Evolutionary conservation across 2,888 invertebrate species (phyloP).

Genomic region (Nomada hirtipes): DNA sequence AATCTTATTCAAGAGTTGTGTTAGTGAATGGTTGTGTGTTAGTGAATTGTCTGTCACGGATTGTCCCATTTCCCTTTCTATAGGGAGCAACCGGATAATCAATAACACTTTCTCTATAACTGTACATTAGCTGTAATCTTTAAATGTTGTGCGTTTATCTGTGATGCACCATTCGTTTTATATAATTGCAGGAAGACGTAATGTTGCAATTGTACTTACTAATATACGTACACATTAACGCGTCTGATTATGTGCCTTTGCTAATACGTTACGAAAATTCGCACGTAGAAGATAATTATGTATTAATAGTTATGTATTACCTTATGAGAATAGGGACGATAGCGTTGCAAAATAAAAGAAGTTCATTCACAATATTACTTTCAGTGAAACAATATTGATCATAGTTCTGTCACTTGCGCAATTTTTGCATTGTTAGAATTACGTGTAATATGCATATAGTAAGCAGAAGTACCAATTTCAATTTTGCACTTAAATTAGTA

Average conservation of each 20-base stretch:
- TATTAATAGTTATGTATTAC: background rate
- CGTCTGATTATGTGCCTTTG: background rate
- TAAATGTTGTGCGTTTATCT: too few relatives aligned
- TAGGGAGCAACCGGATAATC: too few relatives aligned
- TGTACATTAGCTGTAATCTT: too few relatives aligned
- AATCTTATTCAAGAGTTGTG: too few relatives aligned
- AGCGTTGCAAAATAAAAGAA: background rate
- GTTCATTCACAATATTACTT: background rate
- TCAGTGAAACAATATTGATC: background rate
- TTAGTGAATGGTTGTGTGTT: too few relatives aligned
- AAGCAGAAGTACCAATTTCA: too few relatives aligned
- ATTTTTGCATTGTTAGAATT: background rate
- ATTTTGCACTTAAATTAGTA: too few relatives aligned
- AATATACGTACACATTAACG: background rate
- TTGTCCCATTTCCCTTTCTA: too few relatives aligned
- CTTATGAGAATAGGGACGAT: background rate
- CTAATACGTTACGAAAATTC: background rate
- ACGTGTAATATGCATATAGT: background rate
- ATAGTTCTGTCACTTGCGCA: too few relatives aligned
- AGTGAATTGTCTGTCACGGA: too few relatives aligned
- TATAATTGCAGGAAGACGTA: background rate
- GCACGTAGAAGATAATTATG: background rate
- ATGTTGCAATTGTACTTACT: too few relatives aligned
- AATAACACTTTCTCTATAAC: too few relatives aligned
- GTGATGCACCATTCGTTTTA: background rate